Conservation (phyloP, 2,888 invertebrate species). For the Caenorhabditis japonica region DNA sequence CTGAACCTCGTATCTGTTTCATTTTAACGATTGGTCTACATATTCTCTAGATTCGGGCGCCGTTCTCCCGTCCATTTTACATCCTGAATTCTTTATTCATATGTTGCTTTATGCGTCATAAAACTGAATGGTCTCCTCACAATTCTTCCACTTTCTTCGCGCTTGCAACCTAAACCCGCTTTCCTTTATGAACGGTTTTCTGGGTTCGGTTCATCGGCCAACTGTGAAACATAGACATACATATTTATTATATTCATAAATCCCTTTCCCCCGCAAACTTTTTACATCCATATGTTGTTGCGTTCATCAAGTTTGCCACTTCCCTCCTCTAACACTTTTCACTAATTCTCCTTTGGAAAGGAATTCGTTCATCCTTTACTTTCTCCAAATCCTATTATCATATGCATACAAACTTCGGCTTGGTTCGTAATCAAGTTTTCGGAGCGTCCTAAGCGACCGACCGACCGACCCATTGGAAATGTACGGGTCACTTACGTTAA, state of each 20-base stretch:
- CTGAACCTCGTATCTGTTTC: too few species aligned
- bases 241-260: slow-evolving; percentile 40
- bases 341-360: slow-evolving; percentile 43
- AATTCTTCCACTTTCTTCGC: too few species aligned
- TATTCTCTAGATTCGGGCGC: too few species aligned
- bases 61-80: too few species aligned
- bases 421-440: slow-evolving; percentile 45
- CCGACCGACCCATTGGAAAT: slow-evolving; percentile 7
- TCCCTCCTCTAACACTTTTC: slow-evolving; percentile 2
- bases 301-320: slow-evolving; percentile 49
- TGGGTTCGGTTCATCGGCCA: slow-evolving; percentile 40
- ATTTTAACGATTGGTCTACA: too few species aligned
- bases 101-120: slow-evolving; percentile 28
- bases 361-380: slow-evolving; percentile 25
- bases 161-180: slow-evolving; percentile 7
- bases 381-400: slow-evolving; percentile 47
- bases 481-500: slow-evolving; percentile 62
- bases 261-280: slow-evolving; percentile 20
- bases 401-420: slow-evolving; percentile 46
- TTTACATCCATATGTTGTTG: slow-evolving; percentile 27
- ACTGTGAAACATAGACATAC: too few species aligned
- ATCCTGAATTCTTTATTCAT: not conserved
- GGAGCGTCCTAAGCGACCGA: too few species aligned
- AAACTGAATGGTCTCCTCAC: slow-evolving; percentile 11
- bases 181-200: too few species aligned